These are phyloP conservation scores for Spisula solida DNA, from an alignment of 2,888 invertebrate species.

Conservation along the genomic window DNA sequence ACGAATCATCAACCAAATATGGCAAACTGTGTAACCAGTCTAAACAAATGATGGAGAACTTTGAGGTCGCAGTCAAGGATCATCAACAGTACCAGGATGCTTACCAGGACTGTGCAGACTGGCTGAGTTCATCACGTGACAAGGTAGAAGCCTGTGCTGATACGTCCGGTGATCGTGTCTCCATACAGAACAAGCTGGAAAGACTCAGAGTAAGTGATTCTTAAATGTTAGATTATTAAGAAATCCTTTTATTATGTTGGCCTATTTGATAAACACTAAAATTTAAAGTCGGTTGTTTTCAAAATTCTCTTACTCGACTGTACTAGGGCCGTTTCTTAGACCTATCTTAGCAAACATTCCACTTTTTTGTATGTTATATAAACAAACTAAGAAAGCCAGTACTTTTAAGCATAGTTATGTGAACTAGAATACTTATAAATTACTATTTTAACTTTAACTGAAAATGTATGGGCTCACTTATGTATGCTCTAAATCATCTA, in stretches of 20 bases:
- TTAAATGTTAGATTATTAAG: neutral
- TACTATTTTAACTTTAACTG: too few relatives aligned
- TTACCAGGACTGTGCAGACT: constrained; percentile 93
- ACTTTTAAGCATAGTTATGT: too few relatives aligned
- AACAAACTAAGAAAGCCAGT: too few relatives aligned
- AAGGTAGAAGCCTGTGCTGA: constrained; percentile 83
- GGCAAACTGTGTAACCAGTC: constrained; percentile 80
- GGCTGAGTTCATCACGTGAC: constrained; percentile 89
- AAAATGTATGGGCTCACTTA: too few relatives aligned
- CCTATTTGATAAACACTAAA: too few relatives aligned
- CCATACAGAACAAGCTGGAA: constrained; percentile 89
- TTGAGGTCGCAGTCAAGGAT: constrained; percentile 95
- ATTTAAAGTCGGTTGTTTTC: too few relatives aligned
- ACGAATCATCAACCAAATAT: constrained; percentile 82
- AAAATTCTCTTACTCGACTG: too few relatives aligned
- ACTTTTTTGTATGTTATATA: too few relatives aligned
- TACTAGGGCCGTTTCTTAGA: too few relatives aligned
- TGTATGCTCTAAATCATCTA: too few relatives aligned
- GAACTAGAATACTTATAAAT: too few relatives aligned
- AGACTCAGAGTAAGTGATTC: constrained; percentile 79
- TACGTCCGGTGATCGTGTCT: constrained; percentile 90
- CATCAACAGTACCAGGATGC: constrained; percentile 94
- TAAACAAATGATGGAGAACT: constrained; percentile 92
- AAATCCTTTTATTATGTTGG: neutral
- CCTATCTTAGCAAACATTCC: too few relatives aligned